A percentile compares a stretch with the other conserved stretches of the same genome.
phyloP scores from a whole-genome alignment of 2,888 invertebrate species.

The Hemithea aestivaria region DNA sequence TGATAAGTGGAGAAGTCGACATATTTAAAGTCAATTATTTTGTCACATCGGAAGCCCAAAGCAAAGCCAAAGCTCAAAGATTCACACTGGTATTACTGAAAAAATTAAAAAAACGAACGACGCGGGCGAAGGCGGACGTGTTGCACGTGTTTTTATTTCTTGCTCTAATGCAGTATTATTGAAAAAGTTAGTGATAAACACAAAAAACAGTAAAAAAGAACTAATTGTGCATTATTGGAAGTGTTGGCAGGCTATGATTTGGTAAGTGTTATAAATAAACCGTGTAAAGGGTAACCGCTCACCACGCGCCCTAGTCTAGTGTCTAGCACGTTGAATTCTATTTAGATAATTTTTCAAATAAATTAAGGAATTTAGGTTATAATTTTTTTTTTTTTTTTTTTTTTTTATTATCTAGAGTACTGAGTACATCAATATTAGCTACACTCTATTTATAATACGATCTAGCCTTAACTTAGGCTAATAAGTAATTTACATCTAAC shows the following conservation, averaged over 20 bases:
- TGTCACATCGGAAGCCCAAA: too few species aligned
- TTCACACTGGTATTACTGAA: background rate
- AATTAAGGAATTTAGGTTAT: too few species aligned
- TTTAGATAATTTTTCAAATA: background rate
- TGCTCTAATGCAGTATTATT: constrained; percentile 12
- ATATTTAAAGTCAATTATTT: too few species aligned
- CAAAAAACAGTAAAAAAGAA: background rate
- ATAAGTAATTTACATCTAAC: too few species aligned
- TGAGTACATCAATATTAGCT: too few species aligned
- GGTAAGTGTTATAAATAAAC: constrained; percentile 41
- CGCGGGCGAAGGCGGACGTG: constrained; percentile 43
- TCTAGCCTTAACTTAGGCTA: too few species aligned
- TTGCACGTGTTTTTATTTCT: constrained; percentile 34
- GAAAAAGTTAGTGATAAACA: constrained; percentile 1
- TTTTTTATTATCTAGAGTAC: too few species aligned
- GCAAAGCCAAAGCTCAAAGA: too few species aligned
- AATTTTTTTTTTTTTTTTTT: too few species aligned
- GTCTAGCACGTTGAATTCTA: constrained; percentile 37
- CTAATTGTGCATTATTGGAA: background rate
- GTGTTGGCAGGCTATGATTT: constrained; percentile 35
- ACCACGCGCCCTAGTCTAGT: constrained; percentile 48
- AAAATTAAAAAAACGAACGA: constrained; percentile 42
- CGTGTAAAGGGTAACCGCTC: constrained; percentile 8
- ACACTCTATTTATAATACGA: too few species aligned
- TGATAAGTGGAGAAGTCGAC: too few species aligned